Percentiles rank a stretch among this genome's conserved stretches.
phyloP scores from a whole-genome alignment of 2,113 vertebrate genomes.

The Fukomys damarensis region DNA sequence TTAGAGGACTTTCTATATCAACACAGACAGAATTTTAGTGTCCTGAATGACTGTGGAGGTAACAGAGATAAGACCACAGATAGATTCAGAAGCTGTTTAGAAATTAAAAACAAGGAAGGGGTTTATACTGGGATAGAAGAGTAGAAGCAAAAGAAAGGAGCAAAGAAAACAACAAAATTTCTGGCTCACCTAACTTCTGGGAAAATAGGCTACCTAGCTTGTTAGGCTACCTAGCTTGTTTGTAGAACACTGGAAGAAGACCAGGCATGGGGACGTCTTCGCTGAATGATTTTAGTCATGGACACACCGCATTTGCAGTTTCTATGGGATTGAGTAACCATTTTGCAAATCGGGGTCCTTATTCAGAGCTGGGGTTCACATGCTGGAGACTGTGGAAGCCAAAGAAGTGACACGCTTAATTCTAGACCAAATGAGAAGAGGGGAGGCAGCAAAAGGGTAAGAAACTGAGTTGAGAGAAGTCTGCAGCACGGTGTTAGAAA shows the following conservation, averaged over 20 bases:
- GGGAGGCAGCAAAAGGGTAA: not conserved
- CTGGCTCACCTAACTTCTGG: not conserved
- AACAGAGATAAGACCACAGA: not conserved
- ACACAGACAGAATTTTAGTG: not conserved
- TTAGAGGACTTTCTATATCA: not conserved
- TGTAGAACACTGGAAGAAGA: not conserved
- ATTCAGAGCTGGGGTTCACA: not conserved
- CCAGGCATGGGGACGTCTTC: fast-evolving
- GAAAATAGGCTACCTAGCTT: not conserved
- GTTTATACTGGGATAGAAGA: not conserved
- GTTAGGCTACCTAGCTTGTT: too few species aligned
- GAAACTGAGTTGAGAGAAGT: not conserved
- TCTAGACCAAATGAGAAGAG: not conserved
- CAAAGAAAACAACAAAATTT: not conserved
- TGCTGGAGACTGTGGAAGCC: not conserved
- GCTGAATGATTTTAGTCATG: not conserved
- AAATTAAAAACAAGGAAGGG: not conserved
- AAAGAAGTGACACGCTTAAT: not conserved
- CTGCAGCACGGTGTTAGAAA: not conserved
- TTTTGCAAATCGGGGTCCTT: not conserved
- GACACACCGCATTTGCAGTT: not conserved
- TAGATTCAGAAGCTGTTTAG: not conserved
- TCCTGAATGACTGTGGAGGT: not conserved
- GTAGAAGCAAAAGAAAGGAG: not conserved
- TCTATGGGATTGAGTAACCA: not conserved